phyloP scores from a whole-genome alignment of 2,797 vertebrate genomes.

The Sciaenops ocellatus region DNA sequence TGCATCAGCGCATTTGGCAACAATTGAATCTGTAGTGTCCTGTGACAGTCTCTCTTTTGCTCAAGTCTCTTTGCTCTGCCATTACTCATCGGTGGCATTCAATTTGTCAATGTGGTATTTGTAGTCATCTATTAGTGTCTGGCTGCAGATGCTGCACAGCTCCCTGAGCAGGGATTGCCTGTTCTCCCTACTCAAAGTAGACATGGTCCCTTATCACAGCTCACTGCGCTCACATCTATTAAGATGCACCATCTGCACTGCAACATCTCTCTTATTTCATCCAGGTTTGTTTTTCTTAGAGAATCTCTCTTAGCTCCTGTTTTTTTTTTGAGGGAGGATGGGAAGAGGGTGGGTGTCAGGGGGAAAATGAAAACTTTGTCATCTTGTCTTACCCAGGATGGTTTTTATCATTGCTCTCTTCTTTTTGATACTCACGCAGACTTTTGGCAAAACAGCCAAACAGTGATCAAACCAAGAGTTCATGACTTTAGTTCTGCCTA shows the following conservation, averaged over 20 bases:
- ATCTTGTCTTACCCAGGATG: constrained; percentile 11
- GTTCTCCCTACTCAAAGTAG: constrained; percentile 59
- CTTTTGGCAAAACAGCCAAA: not conserved
- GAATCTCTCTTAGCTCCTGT: constrained; percentile 27
- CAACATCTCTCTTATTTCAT: constrained; percentile 50
- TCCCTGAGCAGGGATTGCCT: constrained; percentile 53
- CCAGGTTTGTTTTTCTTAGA: constrained; percentile 19
- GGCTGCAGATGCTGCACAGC: constrained; percentile 67
- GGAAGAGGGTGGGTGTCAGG: not conserved
- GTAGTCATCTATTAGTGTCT: constrained; percentile 67
- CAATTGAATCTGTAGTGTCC: constrained; percentile 45
- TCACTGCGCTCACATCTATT: constrained; percentile 60
- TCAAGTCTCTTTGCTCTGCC: constrained; percentile 48
- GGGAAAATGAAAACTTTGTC: constrained; percentile 16
- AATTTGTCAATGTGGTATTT: constrained; percentile 71
- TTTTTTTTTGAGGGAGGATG: constrained; percentile 8
- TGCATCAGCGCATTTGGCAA: constrained; percentile 64
- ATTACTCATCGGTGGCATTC: constrained; percentile 79
- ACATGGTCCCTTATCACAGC: constrained; percentile 61
- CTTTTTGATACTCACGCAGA: not conserved
- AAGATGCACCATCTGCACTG: constrained; percentile 71
- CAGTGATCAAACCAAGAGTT: constrained; percentile 1
- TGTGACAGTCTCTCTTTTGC: constrained; percentile 54
- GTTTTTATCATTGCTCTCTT: constrained; percentile 29
- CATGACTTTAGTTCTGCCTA: not conserved